Evolutionary conservation across 64 coral and sea anemone genomes (phyloP), one percentile per base, ranked within the genome.

Genomic region (Stichodactyla mertensii): DNA sequence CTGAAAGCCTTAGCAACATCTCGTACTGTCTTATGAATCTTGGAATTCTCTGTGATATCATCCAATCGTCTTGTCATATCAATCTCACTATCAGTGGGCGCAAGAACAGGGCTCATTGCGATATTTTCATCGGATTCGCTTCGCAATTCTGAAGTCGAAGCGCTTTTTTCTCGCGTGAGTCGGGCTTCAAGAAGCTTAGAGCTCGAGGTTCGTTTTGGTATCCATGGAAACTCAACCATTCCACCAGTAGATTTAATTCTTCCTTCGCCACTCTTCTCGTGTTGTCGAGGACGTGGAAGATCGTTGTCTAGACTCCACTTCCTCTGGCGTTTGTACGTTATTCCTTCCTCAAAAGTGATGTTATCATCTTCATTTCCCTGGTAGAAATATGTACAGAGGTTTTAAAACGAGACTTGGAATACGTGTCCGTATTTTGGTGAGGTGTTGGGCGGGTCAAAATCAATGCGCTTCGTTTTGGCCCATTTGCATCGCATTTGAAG

Each of bases 11-110:
- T 61, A 11, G 56, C 79, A 4, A 92, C 90, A 57, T 83, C 86
- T 57, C 90, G 58, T 16, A 92, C 90, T 18, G 90, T 92, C 16
- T 74, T 87, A 6, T 87, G 78, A 61, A 92, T 92, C 11, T 86
- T 64, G 7, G 90, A 92, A 82, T 92, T 87, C 53, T 92, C 90
- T 10, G 62, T 64, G 14, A 92, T 54, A 87, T 85, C 60, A 61
- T 61, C 83, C 3, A 85, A 19, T 19, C n/a, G 45, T 87, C 64
- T 87, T 18, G 57, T 87, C 67, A 77, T 85, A 59, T 85, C 60
- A 5, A 61, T 36, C 6, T 87, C 86, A 31, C 85, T 87, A 57
- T 86, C 77, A 52, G 55, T 58, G 8, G 56, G 55, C 13, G 8
- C 20, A 64, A 56, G 45, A 58, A 0, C 20, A 58, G 56, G 19